Conservation (phyloP, 2,888 invertebrate species). For the Alloscopus bannaensis region DNA sequence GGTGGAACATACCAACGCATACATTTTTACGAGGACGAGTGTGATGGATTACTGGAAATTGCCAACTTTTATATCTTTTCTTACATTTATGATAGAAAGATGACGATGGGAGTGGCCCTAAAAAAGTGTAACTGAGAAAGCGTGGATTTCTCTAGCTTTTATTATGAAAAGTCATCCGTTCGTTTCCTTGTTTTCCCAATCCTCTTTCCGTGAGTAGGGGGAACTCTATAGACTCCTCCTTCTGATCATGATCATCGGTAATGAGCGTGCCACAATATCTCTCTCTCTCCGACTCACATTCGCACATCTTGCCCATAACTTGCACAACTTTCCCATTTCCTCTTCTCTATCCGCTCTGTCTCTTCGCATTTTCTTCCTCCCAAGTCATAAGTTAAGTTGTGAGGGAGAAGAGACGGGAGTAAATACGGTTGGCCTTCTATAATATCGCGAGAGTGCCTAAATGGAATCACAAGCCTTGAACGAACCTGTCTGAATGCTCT, state of each 20-base stretch:
- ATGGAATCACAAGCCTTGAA: slow-evolving; percentile 4
- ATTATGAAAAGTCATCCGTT: slow-evolving; percentile 10
- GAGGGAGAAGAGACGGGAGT: neutral
- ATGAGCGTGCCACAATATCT: neutral
- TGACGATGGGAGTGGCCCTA: slow-evolving; percentile 6
- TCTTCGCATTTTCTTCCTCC: neutral
- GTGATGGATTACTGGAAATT: no score
- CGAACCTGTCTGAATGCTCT: neutral
- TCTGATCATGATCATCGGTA: neutral
- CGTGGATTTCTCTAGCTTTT: no score
- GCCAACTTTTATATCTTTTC: no score
- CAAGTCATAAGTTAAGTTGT: neutral
- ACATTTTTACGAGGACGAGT: no score
- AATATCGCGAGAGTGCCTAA: no score
- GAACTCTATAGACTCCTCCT: neutral
- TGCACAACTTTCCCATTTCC: slow-evolving; percentile 10
- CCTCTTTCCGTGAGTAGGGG: neutral
- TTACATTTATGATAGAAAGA: neutral
- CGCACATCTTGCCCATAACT: neutral
- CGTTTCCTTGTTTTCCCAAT: neutral
- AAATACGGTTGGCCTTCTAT: no score
- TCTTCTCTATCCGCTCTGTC: neutral
- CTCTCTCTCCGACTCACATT: neutral
- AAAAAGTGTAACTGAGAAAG: neutral
- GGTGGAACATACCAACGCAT: no score